Evolutionary conservation across 2,888 invertebrate genomes (phyloP), one percentile per base, ranked within the genome.

Genomic region (Alsophila aescularia): DNA sequence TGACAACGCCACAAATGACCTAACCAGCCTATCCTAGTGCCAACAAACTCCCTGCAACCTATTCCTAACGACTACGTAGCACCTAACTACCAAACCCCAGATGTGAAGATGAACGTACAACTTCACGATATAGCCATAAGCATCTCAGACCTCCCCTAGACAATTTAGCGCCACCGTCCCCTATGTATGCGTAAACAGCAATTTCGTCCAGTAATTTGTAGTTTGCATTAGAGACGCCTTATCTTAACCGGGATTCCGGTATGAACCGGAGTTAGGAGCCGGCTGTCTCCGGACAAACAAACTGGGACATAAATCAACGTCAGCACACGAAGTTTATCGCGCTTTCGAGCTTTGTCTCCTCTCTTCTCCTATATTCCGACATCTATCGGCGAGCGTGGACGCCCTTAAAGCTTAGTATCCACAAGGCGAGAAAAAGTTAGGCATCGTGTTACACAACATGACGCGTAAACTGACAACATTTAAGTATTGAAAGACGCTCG

Each of bases 271-370:
- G 75, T 75, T 72, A 69, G 73, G 70, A 79, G 78, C 74, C 75
- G 73, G 72, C 73, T 78, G 81, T 83, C 80, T 79, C 84, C 77
- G 81, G 79, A 88, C 87, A 87, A 88, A 88, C 87, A 87, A 89
- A 86, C 85, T 78, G 77, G 82, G 82, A 84, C 85, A 90, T 90
- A 90, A 90, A 90, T 90, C 90, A 90, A 89, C 73, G 90, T 90
- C 90, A 85, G 75, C 76, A 75, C 73, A 75, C 72, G 75, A 82
- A 84, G 83, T 77, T 88, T 89, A 90, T 90, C 90, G 83, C 85
- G 77, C 75, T 79, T 79, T 79, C 78, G 75, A 75, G 77, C 73
- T 72, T 66, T 69, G 70, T 72, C 73, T 69, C 69, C 64, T 57
- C 58, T 61, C 41, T 24, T 24, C 24, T 24, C 7, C 8, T 8